Conservation (phyloP, 2,113 vertebrate species). For the Heteronetta atricapilla region DNA sequence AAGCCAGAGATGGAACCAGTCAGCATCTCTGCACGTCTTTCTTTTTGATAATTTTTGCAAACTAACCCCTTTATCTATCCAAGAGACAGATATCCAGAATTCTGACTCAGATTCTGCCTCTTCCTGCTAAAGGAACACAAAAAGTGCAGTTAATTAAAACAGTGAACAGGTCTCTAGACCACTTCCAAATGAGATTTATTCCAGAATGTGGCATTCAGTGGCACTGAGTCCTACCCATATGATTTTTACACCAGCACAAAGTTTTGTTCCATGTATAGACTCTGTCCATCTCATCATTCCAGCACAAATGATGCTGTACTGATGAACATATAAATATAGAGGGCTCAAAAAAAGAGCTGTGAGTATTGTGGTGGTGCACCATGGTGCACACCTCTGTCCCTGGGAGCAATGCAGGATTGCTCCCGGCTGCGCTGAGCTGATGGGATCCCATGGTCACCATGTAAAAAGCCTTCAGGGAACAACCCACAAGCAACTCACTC, state of each 20-base stretch:
- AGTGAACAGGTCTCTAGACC: neutral
- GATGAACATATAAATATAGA: neutral
- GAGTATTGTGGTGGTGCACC: neutral
- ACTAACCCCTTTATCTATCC: neutral
- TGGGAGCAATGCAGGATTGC: neutral
- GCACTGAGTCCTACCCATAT: neutral
- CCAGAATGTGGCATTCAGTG: neutral
- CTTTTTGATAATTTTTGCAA: neutral
- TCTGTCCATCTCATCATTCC: neutral
- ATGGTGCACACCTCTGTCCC: neutral
- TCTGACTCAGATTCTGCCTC: neutral
- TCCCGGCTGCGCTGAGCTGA: neutral
- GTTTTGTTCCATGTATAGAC: neutral
- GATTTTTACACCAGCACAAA: neutral
- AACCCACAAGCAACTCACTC: neutral
- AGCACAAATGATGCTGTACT: neutral
- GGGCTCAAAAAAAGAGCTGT: neutral
- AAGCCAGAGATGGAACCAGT: neutral
- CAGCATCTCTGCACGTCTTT: neutral
- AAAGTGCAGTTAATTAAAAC: neutral
- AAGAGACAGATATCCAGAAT: neutral
- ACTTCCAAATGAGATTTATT: neutral
- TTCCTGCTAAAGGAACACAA: neutral
- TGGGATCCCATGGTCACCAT: fast-evolving
- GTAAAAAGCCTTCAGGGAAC: neutral